Evolutionary conservation across 2,797 vertebrate species (phyloP).

Genomic region (Enteromius unitaeniatus): DNA sequence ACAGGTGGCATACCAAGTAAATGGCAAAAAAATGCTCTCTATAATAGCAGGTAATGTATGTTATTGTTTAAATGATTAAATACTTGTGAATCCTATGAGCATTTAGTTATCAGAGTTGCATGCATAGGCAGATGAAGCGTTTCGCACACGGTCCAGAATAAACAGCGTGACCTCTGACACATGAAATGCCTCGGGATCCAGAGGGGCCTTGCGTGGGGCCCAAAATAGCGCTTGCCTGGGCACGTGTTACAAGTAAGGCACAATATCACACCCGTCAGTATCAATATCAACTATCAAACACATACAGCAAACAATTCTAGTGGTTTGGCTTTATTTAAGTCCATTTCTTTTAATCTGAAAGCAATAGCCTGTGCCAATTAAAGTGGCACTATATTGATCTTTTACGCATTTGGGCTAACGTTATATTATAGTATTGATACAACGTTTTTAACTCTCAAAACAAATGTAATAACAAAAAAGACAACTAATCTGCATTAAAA

Average conservation of each 20-base stretch:
- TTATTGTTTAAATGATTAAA: not conserved
- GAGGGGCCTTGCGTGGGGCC: slow-evolving; percentile 52
- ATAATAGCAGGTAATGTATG: not conserved
- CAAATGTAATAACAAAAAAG: not conserved
- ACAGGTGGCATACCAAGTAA: not conserved
- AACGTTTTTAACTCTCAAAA: not conserved
- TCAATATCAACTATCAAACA: slow-evolving; percentile 21
- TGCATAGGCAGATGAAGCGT: not conserved
- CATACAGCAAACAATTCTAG: not conserved
- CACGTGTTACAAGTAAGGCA: slow-evolving; percentile 6
- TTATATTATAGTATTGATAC: not conserved
- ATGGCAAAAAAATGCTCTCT: not conserved
- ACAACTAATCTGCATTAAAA: not conserved
- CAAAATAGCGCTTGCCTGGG: slow-evolving; percentile 70
- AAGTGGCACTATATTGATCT: not conserved
- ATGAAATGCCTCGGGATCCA: slow-evolving; percentile 63
- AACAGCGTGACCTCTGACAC: slow-evolving; percentile 53
- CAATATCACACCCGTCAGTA: slow-evolving; percentile 1
- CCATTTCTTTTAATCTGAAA: not conserved
- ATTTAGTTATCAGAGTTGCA: not conserved
- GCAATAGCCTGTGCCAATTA: not conserved
- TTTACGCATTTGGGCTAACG: not conserved
- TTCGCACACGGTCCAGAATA: slow-evolving; percentile 45
- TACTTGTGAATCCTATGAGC: not conserved
- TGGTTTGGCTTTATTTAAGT: not conserved